These are phyloP conservation scores for Dolichopus griseipennis DNA, from an alignment of 2,888 invertebrate species.

Conservation along the genomic window DNA sequence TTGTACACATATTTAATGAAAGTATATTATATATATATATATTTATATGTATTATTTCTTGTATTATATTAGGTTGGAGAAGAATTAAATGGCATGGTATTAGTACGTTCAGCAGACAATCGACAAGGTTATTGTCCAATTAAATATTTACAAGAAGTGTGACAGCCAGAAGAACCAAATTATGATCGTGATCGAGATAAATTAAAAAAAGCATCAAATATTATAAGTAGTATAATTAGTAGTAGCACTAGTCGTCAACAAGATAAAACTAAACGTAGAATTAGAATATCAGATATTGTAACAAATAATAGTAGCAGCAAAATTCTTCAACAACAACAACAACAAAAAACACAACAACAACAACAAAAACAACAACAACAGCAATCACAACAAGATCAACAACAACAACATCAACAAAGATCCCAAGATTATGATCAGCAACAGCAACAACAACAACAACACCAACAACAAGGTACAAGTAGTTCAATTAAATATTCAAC, in stretches of 20 bases:
- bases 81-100: conserved; percentile 86
- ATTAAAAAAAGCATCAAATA: conserved; percentile 32
- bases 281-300: conserved; percentile 30
- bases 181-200: conserved; percentile 35
- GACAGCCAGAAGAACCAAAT: conserved; percentile 54
- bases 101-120: conserved; percentile 87
- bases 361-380: conserved; percentile 5
- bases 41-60: not conserved
- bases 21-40: too few relatives aligned
- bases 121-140: conserved; percentile 89
- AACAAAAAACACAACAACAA: conserved; percentile 15
- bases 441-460: not conserved
- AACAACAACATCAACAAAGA: conserved; percentile 26
- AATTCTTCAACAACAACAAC: conserved; percentile 5
- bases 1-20: too few relatives aligned
- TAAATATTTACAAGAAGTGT: conserved; percentile 91
- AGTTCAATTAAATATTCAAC: conserved; percentile 21
- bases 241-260: conserved; percentile 31
- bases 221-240: conserved; percentile 12
- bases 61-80: conserved; percentile 56
- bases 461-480: not conserved
- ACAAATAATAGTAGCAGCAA: conserved; percentile 20
- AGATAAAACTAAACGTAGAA: conserved; percentile 42
- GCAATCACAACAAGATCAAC: conserved; percentile 19
- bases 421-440: conserved; percentile 29